These are phyloP conservation scores for Phrynosoma blainvillii DNA, from an alignment of 2,113 vertebrate genomes.

Conservation along the genomic window DNA sequence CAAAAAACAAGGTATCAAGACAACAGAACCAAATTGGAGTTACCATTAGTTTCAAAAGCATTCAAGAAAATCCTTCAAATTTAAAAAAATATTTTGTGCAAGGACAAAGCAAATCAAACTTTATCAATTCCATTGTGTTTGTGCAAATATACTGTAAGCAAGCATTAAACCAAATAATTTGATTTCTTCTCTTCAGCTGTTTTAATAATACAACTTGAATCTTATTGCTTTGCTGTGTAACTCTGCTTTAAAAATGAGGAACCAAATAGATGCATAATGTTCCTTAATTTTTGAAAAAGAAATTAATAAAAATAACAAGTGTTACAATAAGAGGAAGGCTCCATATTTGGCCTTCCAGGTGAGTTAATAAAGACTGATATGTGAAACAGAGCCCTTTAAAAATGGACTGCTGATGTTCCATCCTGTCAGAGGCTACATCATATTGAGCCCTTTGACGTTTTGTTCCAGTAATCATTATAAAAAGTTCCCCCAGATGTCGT, in stretches of 20 bases:
- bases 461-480: conserved; percentile 86
- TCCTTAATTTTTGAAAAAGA: neutral
- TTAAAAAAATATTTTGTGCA: neutral
- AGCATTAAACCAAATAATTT: neutral
- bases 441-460: conserved; percentile 35
- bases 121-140: conserved; percentile 22
- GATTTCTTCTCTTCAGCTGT: neutral
- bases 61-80: neutral
- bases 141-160: conserved; percentile 29
- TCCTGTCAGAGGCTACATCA: conserved; percentile 25
- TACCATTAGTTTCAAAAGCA: neutral
- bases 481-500: conserved; percentile 97
- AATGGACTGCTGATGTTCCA: conserved; percentile 24
- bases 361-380: neutral
- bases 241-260: neutral
- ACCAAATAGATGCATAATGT: neutral
- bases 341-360: neutral
- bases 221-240: neutral
- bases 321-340: neutral
- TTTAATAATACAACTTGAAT: conserved; percentile 2
- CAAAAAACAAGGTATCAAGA: neutral
- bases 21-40: neutral
- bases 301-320: neutral
- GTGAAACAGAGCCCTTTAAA: conserved; percentile 11
- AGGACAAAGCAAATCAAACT: neutral